Percentiles rank a stretch among this genome's conserved stretches.
These are phyloP conservation scores for Heliconius aoede DNA, from an alignment of 2,888 invertebrate species.

Conservation along the genomic window DNA sequence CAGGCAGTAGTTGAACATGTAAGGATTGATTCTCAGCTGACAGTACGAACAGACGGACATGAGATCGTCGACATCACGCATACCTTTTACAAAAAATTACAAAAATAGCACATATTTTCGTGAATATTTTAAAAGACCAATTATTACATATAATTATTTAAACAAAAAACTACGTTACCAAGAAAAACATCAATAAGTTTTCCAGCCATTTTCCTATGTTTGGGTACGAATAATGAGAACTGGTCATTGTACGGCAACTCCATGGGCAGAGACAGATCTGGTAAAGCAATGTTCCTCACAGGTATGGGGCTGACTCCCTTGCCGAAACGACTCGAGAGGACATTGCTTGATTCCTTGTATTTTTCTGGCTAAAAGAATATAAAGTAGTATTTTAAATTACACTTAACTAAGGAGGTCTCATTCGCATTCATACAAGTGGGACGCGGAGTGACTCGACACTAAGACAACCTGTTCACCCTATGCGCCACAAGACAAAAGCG, in stretches of 20 bases:
- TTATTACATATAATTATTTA: neutral
- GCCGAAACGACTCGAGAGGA: slow-evolving; percentile 84
- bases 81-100: slow-evolving; percentile 76
- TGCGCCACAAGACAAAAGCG: too few species aligned
- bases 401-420: too few species aligned
- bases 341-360: slow-evolving; percentile 60
- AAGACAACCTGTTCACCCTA: too few species aligned
- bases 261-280: slow-evolving; percentile 85
- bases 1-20: slow-evolving; percentile 89
- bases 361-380: slow-evolving; percentile 67
- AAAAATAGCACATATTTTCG: too few species aligned
- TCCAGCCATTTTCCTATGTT: slow-evolving; percentile 86
- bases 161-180: slow-evolving; percentile 64
- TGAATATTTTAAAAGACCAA: too few species aligned
- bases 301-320: slow-evolving; percentile 78
- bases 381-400: too few species aligned
- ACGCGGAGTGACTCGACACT: too few species aligned
- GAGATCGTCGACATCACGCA: slow-evolving; percentile 88
- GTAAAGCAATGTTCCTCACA: slow-evolving; percentile 85
- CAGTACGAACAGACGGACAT: slow-evolving; percentile 86
- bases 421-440: too few species aligned
- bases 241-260: slow-evolving; percentile 85
- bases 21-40: slow-evolving; percentile 88
- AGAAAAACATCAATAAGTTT: slow-evolving; percentile 88
- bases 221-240: slow-evolving; percentile 89